Evolutionary conservation across 2,113 vertebrate genomes (phyloP), one percentile per base, ranked within the genome.

Genomic region (Cryptomyrus ogoouensis): DNA sequence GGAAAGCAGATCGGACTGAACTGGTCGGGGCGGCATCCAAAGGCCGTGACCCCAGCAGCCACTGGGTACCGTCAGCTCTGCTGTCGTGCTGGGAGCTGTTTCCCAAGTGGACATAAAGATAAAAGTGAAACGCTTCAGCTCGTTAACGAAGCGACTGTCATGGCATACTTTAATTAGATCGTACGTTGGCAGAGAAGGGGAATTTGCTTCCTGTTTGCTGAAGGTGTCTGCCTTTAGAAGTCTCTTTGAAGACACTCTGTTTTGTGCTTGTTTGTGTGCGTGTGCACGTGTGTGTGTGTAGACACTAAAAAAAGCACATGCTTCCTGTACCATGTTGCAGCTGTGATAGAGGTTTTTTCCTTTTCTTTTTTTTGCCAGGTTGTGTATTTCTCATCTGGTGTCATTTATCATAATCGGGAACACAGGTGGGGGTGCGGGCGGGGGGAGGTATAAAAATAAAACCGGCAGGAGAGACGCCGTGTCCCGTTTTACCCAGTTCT

Each of bases 351-450:
- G 62, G 21, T 31, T 27, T 12, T 70, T 27, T 13, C 24, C 56
- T 53, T 52, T 83, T 83, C 35, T 13, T 49, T 27, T 77, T 21
- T 93, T 12, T 88, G 93, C 92, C 94, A 95, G 92, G 93, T 91
- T 89, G 95, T 93, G 94, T 92, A 94, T 95, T 90, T 90, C 92
- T 93, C 92, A 19, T 35, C 70, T 58, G 0, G 31, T 50, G 89
- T 93, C 96, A 90, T 97, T 96, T 97, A 96, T 97, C 97, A 97
- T 95, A 92, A 89, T 96, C 95, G 95, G 96, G 85, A 47, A 94
- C 95, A 94, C 94, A 93, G 95, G 95, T 93, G 94, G 95, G 44
- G 44, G 80, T n/a, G 35, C n/a, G 5, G 70, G 27, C 3, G 31
- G 13, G 13, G 31, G 77, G n/a, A n/a, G 5, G 77, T 42, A 44